phyloP scores from a whole-genome alignment of 2,888 invertebrate species.

The Pyralis farinalis region DNA sequence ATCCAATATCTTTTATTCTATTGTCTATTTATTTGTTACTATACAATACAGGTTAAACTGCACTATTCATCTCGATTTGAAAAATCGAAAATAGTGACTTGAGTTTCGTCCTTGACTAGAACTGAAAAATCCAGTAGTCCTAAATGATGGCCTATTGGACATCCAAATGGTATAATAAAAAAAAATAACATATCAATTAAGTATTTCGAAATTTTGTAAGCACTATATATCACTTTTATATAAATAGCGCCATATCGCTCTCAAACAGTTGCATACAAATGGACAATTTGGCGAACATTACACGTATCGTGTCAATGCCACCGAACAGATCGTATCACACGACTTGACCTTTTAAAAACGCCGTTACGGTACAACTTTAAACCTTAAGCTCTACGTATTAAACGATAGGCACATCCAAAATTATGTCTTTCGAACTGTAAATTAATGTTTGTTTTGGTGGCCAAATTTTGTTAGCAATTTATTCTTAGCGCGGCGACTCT shows the following conservation, averaged over 20 bases:
- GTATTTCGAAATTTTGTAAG: no score
- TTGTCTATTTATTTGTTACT: no score
- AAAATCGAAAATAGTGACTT: no score
- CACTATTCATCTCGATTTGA: no score
- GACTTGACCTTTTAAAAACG: constrained; percentile 7
- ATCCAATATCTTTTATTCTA: no score
- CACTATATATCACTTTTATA: no score
- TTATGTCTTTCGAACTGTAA: neutral
- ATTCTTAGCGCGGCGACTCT: constrained; percentile 42
- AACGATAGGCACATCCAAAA: neutral
- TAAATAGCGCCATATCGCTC: no score
- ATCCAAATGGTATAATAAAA: no score
- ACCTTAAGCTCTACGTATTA: constrained; percentile 12
- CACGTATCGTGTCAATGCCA: constrained; percentile 55
- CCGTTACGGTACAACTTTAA: constrained; percentile 10
- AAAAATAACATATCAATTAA: neutral
- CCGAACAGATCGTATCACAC: constrained; percentile 15
- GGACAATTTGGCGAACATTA: constrained; percentile 16
- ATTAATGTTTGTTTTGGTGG: constrained; percentile 24
- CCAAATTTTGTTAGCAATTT: constrained; percentile 34
- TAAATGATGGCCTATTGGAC: no score
- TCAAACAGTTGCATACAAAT: constrained; percentile 3
- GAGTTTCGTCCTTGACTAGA: no score
- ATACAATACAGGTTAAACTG: no score
- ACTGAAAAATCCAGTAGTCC: no score